These are phyloP conservation scores for Fabriciana adippe DNA, from an alignment of 2,888 invertebrate species.

Conservation along the genomic window DNA sequence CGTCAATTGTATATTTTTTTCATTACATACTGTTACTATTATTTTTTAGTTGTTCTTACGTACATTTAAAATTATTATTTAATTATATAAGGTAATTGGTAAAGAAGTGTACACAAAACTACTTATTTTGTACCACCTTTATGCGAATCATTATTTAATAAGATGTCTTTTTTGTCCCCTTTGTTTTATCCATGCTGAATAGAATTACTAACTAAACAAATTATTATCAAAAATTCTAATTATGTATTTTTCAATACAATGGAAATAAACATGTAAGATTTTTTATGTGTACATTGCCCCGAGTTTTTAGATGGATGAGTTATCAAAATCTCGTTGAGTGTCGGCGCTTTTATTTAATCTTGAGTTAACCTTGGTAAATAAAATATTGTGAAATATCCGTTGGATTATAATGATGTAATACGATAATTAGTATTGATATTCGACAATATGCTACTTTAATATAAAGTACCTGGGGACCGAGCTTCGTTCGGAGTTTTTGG, in stretches of 20 bases:
- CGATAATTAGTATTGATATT: slow-evolving; percentile 6
- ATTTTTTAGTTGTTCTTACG: too few relatives aligned
- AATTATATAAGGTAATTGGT: too few relatives aligned
- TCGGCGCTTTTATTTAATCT: slow-evolving; percentile 54
- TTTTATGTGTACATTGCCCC: slow-evolving; percentile 59
- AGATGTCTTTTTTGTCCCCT: too few relatives aligned
- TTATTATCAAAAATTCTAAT: too few relatives aligned
- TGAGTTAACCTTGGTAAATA: slow-evolving; percentile 28
- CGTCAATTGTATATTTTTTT: slow-evolving; percentile 20
- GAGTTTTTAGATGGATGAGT: slow-evolving; percentile 59
- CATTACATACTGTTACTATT: not conserved
- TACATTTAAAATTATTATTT: too few relatives aligned
- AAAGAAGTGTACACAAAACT: too few relatives aligned
- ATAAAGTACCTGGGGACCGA: too few relatives aligned
- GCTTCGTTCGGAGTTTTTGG: too few relatives aligned
- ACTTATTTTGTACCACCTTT: too few relatives aligned
- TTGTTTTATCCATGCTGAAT: too few relatives aligned
- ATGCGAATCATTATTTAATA: too few relatives aligned
- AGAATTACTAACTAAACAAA: too few relatives aligned
- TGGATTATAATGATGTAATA: slow-evolving; percentile 2
- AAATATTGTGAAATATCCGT: slow-evolving; percentile 12
- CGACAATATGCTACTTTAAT: not conserved
- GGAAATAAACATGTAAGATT: slow-evolving; percentile 53
- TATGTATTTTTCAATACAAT: slow-evolving; percentile 33
- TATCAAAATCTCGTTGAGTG: slow-evolving; percentile 53